A percentile compares a stretch with the other conserved stretches of the same genome.
Evolutionary conservation across 2,888 invertebrate genomes (phyloP).

Genomic region (Spilosoma lubricipeda): DNA sequence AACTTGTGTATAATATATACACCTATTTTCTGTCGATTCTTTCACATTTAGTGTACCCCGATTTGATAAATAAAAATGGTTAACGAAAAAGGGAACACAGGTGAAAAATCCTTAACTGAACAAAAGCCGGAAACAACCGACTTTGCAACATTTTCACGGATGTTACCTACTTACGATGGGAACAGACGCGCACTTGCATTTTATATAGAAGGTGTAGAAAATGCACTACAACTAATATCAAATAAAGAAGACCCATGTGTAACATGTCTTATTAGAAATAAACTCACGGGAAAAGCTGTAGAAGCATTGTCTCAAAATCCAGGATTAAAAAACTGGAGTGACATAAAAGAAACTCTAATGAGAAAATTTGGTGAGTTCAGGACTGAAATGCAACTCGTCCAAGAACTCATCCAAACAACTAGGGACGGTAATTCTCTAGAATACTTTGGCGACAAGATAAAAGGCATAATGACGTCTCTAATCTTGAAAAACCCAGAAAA

Average conservation of each 20-base stretch:
- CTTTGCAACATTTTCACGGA: background rate
- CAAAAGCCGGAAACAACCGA: background rate
- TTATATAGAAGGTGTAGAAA: conserved; percentile 45
- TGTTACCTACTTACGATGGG: conserved; percentile 46
- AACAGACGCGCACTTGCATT: conserved; percentile 44
- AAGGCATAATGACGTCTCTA: background rate
- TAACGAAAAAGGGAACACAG: background rate
- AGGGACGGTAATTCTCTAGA: too few relatives aligned
- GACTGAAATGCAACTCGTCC: conserved; percentile 35
- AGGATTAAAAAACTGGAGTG: conserved; percentile 7
- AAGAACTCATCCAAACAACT: conserved; percentile 21
- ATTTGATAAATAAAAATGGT: too few relatives aligned
- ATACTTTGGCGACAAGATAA: conserved; percentile 35
- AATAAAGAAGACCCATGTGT: conserved; percentile 30
- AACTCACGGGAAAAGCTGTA: conserved; percentile 33
- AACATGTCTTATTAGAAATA: conserved; percentile 44
- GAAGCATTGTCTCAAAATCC: conserved; percentile 19
- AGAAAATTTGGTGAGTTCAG: conserved; percentile 42
- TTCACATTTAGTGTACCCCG: too few relatives aligned
- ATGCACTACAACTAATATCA: conserved; percentile 30
- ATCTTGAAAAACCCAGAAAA: conserved; percentile 23
- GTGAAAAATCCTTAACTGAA: background rate
- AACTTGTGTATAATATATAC: too few relatives aligned
- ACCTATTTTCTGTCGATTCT: too few relatives aligned
- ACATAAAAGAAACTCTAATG: conserved; percentile 31